phyloP scores from a whole-genome alignment of 2,888 invertebrate species.

The Aquatica leii region DNA sequence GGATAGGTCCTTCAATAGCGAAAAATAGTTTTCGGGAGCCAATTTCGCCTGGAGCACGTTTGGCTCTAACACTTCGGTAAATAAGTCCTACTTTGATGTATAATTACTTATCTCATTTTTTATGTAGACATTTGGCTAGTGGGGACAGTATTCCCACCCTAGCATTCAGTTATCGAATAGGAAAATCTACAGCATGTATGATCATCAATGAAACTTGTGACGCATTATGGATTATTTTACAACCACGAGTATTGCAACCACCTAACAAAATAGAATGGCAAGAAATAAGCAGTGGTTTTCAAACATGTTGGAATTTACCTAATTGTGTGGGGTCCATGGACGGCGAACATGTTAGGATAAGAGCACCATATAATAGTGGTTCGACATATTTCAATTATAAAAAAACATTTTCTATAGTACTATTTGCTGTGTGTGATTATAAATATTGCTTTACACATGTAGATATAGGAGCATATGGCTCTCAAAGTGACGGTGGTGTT shows the following conservation, averaged over 20 bases:
- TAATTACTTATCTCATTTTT: slow-evolving; percentile 28
- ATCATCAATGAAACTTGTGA: slow-evolving; percentile 36
- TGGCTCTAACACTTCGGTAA: slow-evolving; percentile 39
- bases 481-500: slow-evolving; percentile 50
- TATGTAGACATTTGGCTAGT: slow-evolving; percentile 15
- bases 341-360: slow-evolving; percentile 48
- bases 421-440: slow-evolving; percentile 47
- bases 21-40: slow-evolving; percentile 40
- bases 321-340: slow-evolving; percentile 48
- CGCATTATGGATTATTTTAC: slow-evolving; percentile 43
- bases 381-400: slow-evolving; percentile 51
- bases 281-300: slow-evolving; percentile 43
- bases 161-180: slow-evolving; percentile 28
- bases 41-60: slow-evolving; percentile 42
- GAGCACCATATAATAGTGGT: slow-evolving; percentile 45
- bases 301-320: slow-evolving; percentile 36
- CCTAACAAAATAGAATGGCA: slow-evolving; percentile 44
- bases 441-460: slow-evolving; percentile 49
- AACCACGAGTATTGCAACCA: slow-evolving; percentile 31
- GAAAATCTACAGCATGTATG: slow-evolving; percentile 46
- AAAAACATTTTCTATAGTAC: slow-evolving; percentile 24
- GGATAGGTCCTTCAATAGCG: slow-evolving; percentile 35
- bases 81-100: neutral
- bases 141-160: slow-evolving; percentile 15
- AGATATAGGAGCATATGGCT: slow-evolving; percentile 50